Conservation (phyloP, 2,888 invertebrate species). For the Tetheella fluctuosa region DNA sequence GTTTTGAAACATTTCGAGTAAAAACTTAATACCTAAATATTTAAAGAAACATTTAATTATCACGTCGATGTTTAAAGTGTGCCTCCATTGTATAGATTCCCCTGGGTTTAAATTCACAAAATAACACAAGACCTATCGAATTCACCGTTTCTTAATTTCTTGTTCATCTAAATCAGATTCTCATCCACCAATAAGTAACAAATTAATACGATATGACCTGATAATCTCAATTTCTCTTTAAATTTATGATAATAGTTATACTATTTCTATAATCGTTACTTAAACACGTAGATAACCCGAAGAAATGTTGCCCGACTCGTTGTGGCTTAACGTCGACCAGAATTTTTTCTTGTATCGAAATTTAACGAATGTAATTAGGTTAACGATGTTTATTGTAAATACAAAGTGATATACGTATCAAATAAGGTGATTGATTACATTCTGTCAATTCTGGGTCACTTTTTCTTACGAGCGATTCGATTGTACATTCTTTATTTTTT, state of each 20-base stretch:
- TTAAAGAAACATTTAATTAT: no score
- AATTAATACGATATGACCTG: constrained; percentile 12
- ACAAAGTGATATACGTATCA: constrained; percentile 35
- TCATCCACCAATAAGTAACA: not conserved
- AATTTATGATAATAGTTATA: constrained; percentile 24
- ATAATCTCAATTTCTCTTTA: constrained; percentile 41
- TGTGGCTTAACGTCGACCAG: constrained; percentile 36
- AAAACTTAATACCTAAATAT: no score
- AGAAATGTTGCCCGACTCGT: constrained; percentile 39
- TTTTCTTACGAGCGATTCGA: constrained; percentile 30
- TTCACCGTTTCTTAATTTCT: not conserved
- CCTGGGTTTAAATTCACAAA: no score
- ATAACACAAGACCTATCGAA: not conserved
- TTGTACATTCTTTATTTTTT: constrained; percentile 28
- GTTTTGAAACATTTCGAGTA: no score
- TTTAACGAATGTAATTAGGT: constrained; percentile 52
- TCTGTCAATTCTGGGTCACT: constrained; percentile 41
- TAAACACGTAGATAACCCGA: constrained; percentile 27
- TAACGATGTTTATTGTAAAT: constrained; percentile 58
- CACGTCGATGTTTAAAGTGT: no score
- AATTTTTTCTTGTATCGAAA: constrained; percentile 42
- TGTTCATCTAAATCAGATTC: not conserved
- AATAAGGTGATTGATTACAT: constrained; percentile 46
- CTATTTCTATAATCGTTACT: constrained; percentile 31
- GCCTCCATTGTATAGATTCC: no score